A percentile compares a stretch with the other conserved stretches of the same genome.
Evolutionary conservation across 1,140 invertebrate genomes (phyloP).

Genomic region (Calliopsis andreniformis): DNA sequence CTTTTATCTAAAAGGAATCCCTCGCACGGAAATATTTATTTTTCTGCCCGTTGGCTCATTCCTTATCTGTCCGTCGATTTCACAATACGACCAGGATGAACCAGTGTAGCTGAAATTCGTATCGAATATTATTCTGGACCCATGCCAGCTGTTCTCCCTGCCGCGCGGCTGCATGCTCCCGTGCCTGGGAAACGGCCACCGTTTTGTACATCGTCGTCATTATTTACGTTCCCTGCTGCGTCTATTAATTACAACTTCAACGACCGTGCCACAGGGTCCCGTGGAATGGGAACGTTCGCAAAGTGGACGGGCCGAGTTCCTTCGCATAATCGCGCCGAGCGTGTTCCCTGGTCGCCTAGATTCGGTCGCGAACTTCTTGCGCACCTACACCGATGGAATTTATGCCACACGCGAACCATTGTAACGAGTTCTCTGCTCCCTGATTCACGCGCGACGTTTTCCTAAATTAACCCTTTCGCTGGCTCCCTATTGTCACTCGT

Average conservation of each 20-base stretch:
- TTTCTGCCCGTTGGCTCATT: conserved; percentile 26
- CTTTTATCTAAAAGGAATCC: neutral
- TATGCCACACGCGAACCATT: neutral
- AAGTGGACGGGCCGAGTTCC: conserved; percentile 50
- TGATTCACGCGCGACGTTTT: no score
- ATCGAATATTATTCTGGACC: conserved; percentile 64
- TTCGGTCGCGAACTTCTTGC: neutral
- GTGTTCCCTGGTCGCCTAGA: conserved; percentile 3
- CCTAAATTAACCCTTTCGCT: no score
- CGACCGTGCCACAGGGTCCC: conserved; percentile 39
- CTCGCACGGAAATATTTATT: conserved; percentile 6
- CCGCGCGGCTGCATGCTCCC: neutral
- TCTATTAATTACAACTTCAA: conserved; percentile 65
- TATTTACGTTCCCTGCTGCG: conserved; percentile 51
- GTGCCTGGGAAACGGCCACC: conserved; percentile 7
- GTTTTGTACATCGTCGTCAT: conserved; percentile 58
- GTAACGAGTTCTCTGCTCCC: neutral
- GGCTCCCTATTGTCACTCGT: no score
- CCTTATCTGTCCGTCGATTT: conserved; percentile 50
- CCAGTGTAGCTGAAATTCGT: conserved; percentile 47
- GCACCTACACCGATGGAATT: neutral
- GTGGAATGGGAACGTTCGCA: conserved; percentile 11
- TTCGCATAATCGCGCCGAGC: conserved; percentile 48
- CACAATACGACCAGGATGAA: conserved; percentile 53
- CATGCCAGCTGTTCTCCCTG: conserved; percentile 48